These are phyloP conservation scores for Scaeva pyrastri DNA, from an alignment of 2,888 invertebrate genomes.

Conservation along the genomic window DNA sequence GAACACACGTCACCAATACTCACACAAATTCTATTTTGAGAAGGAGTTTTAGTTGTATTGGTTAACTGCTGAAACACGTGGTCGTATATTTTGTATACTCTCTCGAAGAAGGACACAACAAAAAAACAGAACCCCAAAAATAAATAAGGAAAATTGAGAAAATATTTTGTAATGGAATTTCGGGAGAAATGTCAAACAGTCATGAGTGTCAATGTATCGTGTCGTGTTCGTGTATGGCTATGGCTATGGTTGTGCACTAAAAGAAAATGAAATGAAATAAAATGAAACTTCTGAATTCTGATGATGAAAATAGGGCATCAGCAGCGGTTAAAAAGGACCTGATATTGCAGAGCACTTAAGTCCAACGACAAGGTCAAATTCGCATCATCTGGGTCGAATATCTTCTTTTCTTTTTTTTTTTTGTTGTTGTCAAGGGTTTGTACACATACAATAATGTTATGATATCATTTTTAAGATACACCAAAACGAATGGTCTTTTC, in stretches of 20 bases:
- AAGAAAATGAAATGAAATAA: neutral
- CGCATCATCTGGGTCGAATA: slow-evolving; percentile 56
- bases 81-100: slow-evolving; percentile 10
- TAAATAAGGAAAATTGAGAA: slow-evolving; percentile 3
- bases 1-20: neutral
- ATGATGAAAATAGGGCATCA: slow-evolving; percentile 18
- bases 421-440: neutral
- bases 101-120: slow-evolving; percentile 1
- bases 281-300: too few species aligned
- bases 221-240: neutral
- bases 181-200: slow-evolving; percentile 34
- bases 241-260: slow-evolving; percentile 2
- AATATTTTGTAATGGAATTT: slow-evolving; percentile 40
- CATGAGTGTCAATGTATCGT: too few species aligned
- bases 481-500: neutral
- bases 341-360: slow-evolving; percentile 54
- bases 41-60: neutral
- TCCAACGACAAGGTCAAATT: slow-evolving; percentile 57
- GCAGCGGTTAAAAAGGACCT: slow-evolving; percentile 32
- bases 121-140: neutral
- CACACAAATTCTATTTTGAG: neutral
- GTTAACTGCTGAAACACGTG: slow-evolving; percentile 60
- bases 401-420: slow-evolving; percentile 1
- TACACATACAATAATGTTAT: slow-evolving; percentile 5
- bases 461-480: neutral